Percentiles rank a stretch among this genome's conserved stretches.
phyloP scores from a whole-genome alignment of 2,113 vertebrate species.

The Pteruthius melanotis region DNA sequence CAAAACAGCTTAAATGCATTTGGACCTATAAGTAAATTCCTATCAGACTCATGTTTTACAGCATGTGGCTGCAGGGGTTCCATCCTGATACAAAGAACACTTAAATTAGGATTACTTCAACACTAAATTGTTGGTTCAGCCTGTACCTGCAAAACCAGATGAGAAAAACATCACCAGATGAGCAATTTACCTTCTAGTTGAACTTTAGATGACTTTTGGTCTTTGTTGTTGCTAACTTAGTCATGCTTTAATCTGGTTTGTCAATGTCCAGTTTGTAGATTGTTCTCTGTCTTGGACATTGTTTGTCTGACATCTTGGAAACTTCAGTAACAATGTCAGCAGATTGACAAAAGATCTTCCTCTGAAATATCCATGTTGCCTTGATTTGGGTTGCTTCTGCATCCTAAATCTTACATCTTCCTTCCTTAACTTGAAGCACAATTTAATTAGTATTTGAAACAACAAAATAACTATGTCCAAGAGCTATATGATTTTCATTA shows the following conservation, averaged over 20 bases:
- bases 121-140: neutral
- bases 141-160: neutral
- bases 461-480: neutral
- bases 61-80: neutral
- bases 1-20: neutral
- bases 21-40: neutral
- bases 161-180: neutral
- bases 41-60: neutral
- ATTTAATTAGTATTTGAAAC: constrained; percentile 23
- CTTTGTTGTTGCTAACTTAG: neutral
- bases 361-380: neutral
- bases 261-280: neutral
- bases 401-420: neutral
- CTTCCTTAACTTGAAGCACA: neutral
- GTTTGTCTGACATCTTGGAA: neutral
- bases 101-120: neutral
- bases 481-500: neutral
- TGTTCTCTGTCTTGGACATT: neutral
- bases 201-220: neutral
- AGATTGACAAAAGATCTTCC: neutral
- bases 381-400: neutral
- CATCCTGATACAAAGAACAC: neutral
- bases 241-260: neutral
- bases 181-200: neutral
- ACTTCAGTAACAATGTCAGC: neutral